Conservation (phyloP, 1,140 invertebrate species). For the Scaptodrosophila lebanonensis region DNA sequence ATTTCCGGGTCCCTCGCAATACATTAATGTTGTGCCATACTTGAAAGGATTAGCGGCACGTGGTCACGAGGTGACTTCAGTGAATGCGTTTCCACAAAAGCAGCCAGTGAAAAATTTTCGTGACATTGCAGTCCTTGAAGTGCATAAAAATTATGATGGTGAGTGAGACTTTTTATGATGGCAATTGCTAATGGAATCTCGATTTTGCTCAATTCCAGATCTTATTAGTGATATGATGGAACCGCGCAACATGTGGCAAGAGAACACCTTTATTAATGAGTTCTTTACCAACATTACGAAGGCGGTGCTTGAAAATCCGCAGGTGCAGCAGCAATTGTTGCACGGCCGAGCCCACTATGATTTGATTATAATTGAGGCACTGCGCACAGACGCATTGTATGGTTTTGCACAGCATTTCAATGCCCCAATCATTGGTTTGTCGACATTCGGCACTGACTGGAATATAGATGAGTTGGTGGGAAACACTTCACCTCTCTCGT, state of each 20-base stretch:
- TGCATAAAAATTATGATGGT: slow-evolving; percentile 48
- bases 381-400: slow-evolving; percentile 52
- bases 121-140: slow-evolving; percentile 45
- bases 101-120: slow-evolving; percentile 54
- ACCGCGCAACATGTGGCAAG: slow-evolving; percentile 32
- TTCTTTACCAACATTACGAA: slow-evolving; percentile 33
- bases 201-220: slow-evolving; percentile 20
- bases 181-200: neutral
- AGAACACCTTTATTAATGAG: slow-evolving; percentile 44
- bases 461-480: slow-evolving; percentile 67
- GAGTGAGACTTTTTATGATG: neutral
- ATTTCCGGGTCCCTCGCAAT: slow-evolving; percentile 62
- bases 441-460: slow-evolving; percentile 63
- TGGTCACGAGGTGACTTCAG: slow-evolving; percentile 83
- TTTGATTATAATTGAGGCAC: slow-evolving; percentile 52
- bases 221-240: slow-evolving; percentile 9
- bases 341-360: slow-evolving; percentile 47
- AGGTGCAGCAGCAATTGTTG: slow-evolving; percentile 41
- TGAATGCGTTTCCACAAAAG: slow-evolving; percentile 81
- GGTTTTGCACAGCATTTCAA: slow-evolving; percentile 63
- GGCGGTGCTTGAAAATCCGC: slow-evolving; percentile 32
- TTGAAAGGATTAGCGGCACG: slow-evolving; percentile 82
- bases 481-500: slow-evolving; percentile 72
- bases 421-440: slow-evolving; percentile 66
- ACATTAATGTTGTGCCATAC: slow-evolving; percentile 77